Conservation (phyloP, 92 coral and sea anemone genomes). For the Pocillopora grandis region DNA sequence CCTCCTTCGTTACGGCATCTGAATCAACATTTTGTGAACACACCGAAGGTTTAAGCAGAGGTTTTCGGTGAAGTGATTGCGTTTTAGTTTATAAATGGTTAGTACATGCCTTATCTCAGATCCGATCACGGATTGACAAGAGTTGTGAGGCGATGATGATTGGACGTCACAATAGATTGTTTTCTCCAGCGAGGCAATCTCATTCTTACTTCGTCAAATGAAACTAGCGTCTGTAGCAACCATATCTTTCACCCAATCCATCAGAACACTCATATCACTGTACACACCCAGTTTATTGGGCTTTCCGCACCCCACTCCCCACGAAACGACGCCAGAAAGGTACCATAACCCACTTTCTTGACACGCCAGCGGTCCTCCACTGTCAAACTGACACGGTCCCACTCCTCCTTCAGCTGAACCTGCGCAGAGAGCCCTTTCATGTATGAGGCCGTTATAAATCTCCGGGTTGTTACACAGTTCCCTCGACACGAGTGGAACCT, state of each 20-base stretch:
- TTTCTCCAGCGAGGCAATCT: neutral
- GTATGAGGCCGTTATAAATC: conserved; percentile 75
- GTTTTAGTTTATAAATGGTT: too few relatives aligned
- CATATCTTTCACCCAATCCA: conserved; percentile 67
- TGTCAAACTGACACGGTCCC: conserved; percentile 92
- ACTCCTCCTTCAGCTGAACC: conserved; percentile 76
- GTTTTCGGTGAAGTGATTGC: too few relatives aligned
- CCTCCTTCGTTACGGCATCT: too few relatives aligned
- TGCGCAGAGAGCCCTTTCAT: conserved; percentile 81
- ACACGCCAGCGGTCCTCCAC: conserved; percentile 94
- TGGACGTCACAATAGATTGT: too few relatives aligned
- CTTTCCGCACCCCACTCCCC: conserved; percentile 82
- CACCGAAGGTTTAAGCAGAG: too few relatives aligned
- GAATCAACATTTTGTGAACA: too few relatives aligned
- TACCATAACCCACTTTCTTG: conserved; percentile 70
- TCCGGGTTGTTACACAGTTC: conserved; percentile 66
- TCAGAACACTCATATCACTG: conserved; percentile 74
- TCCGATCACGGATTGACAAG: too few relatives aligned
- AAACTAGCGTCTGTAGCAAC: conserved; percentile 17
- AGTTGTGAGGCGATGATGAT: too few relatives aligned
- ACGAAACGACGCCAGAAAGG: conserved; percentile 79
- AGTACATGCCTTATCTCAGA: too few relatives aligned
- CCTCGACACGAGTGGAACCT: conserved; percentile 71
- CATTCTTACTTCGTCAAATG: neutral
- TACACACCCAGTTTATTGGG: conserved; percentile 85